Conservation (phyloP, 2,113 vertebrate genomes). For the Sylvietta virens region DNA sequence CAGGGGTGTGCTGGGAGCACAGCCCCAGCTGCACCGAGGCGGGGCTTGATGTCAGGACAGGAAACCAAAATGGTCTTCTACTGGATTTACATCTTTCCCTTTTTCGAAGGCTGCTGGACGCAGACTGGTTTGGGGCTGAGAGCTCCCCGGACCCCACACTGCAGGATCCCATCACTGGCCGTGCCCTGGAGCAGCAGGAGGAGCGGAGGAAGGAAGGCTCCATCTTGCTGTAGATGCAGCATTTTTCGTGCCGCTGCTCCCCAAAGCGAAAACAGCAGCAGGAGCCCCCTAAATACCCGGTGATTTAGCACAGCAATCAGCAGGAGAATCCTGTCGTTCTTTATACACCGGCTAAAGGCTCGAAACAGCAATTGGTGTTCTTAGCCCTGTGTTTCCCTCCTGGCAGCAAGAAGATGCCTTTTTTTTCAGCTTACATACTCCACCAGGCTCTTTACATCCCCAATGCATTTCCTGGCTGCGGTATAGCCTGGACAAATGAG, state of each 20-base stretch:
- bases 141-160: rapidly evolving
- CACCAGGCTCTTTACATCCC: not conserved
- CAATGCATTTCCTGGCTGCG: not conserved
- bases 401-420: not conserved
- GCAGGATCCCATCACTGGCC: rapidly evolving
- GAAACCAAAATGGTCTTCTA: rapidly evolving
- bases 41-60: not conserved
- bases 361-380: not conserved
- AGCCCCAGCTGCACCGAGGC: rapidly evolving
- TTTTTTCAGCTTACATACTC: not conserved
- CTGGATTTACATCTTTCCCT: rapidly evolving
- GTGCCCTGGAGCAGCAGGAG: not conserved
- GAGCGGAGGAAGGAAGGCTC: not conserved
- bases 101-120: not conserved
- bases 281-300: rapidly evolving
- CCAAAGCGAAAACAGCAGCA: not conserved
- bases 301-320: not conserved
- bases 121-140: not conserved
- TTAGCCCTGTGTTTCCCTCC: not conserved
- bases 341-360: not conserved
- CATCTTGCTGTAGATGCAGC: not conserved
- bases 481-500: rapidly evolving
- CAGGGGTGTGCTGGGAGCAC: not conserved
- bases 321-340: not conserved
- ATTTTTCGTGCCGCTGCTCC: rapidly evolving